Evolutionary conservation across 2,113 vertebrate genomes (phyloP).

Genomic region (Plestiodon gilberti): DNA sequence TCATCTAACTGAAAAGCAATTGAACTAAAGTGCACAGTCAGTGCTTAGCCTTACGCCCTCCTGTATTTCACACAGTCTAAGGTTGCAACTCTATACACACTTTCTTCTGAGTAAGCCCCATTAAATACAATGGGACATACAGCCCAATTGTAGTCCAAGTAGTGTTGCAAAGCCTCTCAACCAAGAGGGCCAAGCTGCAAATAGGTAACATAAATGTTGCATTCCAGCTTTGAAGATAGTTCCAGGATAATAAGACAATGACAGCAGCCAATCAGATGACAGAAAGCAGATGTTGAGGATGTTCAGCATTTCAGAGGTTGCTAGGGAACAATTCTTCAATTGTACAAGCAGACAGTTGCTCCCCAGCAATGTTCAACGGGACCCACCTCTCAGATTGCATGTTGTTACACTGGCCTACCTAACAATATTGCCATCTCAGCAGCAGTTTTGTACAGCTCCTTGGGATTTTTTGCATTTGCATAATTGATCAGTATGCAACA

Average conservation of each 20-base stretch:
- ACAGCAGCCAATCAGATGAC: neutral
- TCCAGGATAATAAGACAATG: conserved; percentile 3
- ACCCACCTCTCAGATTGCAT: neutral
- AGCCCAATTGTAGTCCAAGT: too few species aligned
- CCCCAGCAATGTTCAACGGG: neutral
- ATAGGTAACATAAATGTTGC: neutral
- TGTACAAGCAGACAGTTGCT: neutral
- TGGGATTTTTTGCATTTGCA: neutral
- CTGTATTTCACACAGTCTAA: neutral
- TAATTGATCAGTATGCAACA: neutral
- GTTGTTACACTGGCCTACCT: neutral
- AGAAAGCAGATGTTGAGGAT: neutral
- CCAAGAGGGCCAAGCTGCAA: neutral
- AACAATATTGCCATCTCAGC: neutral
- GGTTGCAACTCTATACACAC: too few species aligned
- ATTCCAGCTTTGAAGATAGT: neutral
- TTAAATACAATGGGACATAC: too few species aligned
- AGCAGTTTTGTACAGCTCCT: neutral
- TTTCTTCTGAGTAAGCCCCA: too few species aligned
- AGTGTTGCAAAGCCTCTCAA: neutral
- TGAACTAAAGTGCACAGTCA: neutral
- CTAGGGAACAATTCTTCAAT: neutral
- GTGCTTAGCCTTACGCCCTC: neutral
- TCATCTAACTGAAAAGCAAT: neutral
- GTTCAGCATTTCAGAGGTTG: neutral